These are phyloP conservation scores for Mus musculus DNA, from an alignment of 2,113 vertebrate genomes.

Conservation along the genomic window DNA sequence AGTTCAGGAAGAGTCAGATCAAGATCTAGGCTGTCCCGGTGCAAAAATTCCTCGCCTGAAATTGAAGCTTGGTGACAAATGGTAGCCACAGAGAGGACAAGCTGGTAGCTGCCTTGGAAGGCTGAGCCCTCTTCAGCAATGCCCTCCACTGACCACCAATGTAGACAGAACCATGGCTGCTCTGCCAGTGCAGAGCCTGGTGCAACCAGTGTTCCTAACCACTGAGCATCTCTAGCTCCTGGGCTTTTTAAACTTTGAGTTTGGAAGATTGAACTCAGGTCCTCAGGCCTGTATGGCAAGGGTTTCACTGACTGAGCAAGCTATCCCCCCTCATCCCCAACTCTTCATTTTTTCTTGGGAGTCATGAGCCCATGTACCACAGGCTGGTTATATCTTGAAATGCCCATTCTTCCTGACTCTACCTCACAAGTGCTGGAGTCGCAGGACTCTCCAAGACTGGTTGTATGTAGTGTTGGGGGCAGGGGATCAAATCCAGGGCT, in stretches of 20 bases:
- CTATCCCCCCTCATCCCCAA: neutral
- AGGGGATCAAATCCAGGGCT: neutral
- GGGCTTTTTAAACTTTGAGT: neutral
- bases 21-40: neutral
- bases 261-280: neutral
- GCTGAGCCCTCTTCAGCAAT: constrained; percentile 2
- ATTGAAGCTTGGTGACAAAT: neutral
- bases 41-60: neutral
- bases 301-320: neutral
- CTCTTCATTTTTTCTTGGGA: neutral
- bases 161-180: neutral
- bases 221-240: neutral
- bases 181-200: neutral
- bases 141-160: neutral
- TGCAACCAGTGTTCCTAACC: neutral
- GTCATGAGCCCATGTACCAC: neutral
- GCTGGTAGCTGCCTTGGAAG: neutral
- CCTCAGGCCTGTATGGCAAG: neutral
- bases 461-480: neutral
- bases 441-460: neutral
- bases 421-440: neutral
- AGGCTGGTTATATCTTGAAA: neutral
- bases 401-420: neutral
- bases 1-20: neutral
- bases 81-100: constrained; percentile 62